Percentiles rank a stretch among this genome's conserved stretches.
phyloP scores from a whole-genome alignment of 2,113 vertebrate genomes.

The Euleptes europaea region DNA sequence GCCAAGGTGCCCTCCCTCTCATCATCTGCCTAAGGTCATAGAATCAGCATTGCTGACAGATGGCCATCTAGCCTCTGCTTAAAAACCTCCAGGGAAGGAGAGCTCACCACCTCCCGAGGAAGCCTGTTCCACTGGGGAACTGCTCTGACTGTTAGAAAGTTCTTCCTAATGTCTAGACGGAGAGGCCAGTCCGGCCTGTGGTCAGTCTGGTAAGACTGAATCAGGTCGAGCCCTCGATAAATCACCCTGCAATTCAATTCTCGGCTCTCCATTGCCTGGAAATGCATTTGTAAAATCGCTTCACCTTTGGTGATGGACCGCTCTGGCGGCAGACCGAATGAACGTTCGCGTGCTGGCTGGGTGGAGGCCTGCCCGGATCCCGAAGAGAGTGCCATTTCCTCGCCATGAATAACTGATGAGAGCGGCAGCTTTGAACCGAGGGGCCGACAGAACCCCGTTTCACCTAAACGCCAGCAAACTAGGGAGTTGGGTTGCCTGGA shows the following conservation, averaged over 20 bases:
- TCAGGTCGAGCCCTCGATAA: neutral
- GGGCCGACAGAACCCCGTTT: neutral
- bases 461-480: neutral
- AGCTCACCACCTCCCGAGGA: no score
- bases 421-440: neutral
- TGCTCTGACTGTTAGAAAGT: no score
- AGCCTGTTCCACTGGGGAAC: no score
- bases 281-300: neutral
- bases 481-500: no score
- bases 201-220: neutral
- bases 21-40: no score
- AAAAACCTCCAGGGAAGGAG: no score
- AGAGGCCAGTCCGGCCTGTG: no score
- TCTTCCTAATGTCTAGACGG: no score
- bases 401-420: neutral
- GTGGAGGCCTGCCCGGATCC: neutral
- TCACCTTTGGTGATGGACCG: neutral
- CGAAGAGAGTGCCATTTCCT: neutral
- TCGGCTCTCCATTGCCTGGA: neutral
- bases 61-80: no score
- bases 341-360: neutral
- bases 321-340: neutral
- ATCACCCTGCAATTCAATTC: neutral
- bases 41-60: no score
- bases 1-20: no score